Base-by-base conservation (phyloP, 2,113 vertebrate genomes). In the Pholis gunnellus region DNA sequence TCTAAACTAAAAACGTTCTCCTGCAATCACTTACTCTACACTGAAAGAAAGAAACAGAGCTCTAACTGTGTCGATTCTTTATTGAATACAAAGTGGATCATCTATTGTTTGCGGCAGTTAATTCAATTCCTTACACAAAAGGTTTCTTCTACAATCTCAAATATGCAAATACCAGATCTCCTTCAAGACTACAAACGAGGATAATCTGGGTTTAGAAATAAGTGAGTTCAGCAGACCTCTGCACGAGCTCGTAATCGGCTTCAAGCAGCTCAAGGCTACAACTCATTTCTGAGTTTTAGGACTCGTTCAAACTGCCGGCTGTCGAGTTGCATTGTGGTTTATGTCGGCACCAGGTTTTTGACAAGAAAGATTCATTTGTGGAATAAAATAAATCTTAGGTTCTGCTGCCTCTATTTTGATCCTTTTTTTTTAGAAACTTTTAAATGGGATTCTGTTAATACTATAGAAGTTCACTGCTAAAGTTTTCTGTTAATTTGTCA, bases 1-100 rank as follows among this genome's bases (percentile, higher is more conserved):
- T 64, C 54, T 76, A 85, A 87, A 81, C 73, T 73, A 69, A 77
- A 74, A 87, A 27, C 1, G 0, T 27, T 61, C 25, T 14, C 31
- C 17, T 63, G 52, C 10, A 66, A 22, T 36, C 17, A 25, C 10
- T 70, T 42, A n/a, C 20, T 60, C 59, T 10, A 36, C 9, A 46
- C 46, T 5, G 6, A 59, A 29, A 22, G 1, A 59, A 10, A 40
- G 10, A 84, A 22, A 63, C 18, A 34, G 20, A 34, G 10, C 66
- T 22, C 7, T 2, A 25, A 25, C 9, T 60, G 15, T 22, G 20
- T 15, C 31, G 17, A 57, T 72, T 2, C 5, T 46, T 27, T 34
- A 15, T n/a, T 29, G 9, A 40, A 36, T 18, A 50, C 61, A 50
- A 60, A 60, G 31, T 50, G 29, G 29, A 48, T 52, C 10, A 36